These are phyloP conservation scores for Parochlus steinenii DNA, from an alignment of 2,888 invertebrate genomes.

Conservation along the genomic window DNA sequence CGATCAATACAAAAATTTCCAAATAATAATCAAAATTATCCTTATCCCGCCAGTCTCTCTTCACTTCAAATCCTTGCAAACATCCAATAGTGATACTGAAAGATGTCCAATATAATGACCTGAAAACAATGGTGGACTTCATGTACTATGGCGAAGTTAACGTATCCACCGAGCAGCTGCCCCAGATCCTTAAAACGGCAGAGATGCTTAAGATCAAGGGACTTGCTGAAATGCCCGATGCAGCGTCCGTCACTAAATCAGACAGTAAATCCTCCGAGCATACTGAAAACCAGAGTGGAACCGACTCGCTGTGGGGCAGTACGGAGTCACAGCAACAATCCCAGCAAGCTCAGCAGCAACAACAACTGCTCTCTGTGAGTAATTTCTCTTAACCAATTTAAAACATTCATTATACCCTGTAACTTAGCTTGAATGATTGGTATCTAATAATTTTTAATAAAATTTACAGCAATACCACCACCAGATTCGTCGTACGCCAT, in stretches of 20 bases:
- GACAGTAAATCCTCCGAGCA: conserved; percentile 40
- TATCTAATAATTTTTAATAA: too few species aligned
- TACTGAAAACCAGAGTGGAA: conserved; percentile 28
- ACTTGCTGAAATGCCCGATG: conserved; percentile 70
- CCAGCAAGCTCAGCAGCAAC: conserved; percentile 42
- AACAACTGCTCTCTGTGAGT: too few species aligned
- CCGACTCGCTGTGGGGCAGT: conserved; percentile 37
- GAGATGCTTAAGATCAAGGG: conserved; percentile 79
- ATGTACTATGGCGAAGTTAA: conserved; percentile 90
- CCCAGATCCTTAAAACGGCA: conserved; percentile 63
- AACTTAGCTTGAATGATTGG: conserved; percentile 34
- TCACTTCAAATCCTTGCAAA: conserved; percentile 71
- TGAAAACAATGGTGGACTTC: conserved; percentile 78
- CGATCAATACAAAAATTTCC: not conserved
- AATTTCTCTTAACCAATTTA: too few species aligned
- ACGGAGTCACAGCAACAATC: conserved; percentile 35
- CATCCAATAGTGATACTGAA: conserved; percentile 83
- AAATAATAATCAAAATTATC: too few species aligned
- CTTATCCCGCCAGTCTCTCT: conserved; percentile 54
- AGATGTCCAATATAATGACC: conserved; percentile 71
- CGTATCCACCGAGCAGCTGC: conserved; percentile 74
- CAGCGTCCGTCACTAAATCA: conserved; percentile 53
- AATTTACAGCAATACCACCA: conserved; percentile 38
- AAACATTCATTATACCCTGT: too few species aligned
- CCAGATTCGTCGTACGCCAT: conserved; percentile 31